A percentile compares a stretch with the other conserved stretches of the same genome.
These are phyloP conservation scores for Proisotoma minuta DNA, from an alignment of 2,888 invertebrate species.

Conservation along the genomic window DNA sequence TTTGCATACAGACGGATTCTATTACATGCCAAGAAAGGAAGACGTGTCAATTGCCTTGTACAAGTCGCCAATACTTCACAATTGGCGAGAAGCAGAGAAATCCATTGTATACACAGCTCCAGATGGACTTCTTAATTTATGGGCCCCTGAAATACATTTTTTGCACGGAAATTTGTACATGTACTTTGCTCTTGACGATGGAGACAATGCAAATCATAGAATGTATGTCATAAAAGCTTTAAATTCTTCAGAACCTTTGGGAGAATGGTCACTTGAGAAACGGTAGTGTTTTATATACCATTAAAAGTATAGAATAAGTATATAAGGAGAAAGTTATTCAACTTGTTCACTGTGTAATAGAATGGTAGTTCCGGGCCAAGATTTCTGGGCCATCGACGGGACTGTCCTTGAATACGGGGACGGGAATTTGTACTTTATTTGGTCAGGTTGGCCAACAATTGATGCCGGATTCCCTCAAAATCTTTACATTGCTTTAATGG, in stretches of 20 bases:
- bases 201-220: slow-evolving; percentile 38
- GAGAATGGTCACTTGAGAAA: slow-evolving; percentile 32
- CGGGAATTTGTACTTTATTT: slow-evolving; percentile 40
- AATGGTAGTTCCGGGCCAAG: slow-evolving; percentile 33
- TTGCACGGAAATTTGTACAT: slow-evolving; percentile 41
- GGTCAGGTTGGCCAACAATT: slow-evolving; percentile 38
- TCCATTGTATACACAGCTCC: slow-evolving; percentile 29
- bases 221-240: slow-evolving; percentile 45
- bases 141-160: slow-evolving; percentile 43
- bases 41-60: slow-evolving; percentile 3
- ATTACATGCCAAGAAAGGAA: neutral
- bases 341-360: neutral
- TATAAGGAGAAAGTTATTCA: neutral
- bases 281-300: slow-evolving; percentile 13
- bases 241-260: slow-evolving; percentile 38
- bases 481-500: slow-evolving; percentile 42
- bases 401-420: slow-evolving; percentile 37
- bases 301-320: neutral
- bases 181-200: slow-evolving; percentile 44
- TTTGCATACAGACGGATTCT: neutral
- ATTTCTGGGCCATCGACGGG: slow-evolving; percentile 43
- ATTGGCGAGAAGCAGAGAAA: slow-evolving; percentile 35
- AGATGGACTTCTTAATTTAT: slow-evolving; percentile 30
- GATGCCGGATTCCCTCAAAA: slow-evolving; percentile 31
- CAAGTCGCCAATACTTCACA: slow-evolving; percentile 29